Conservation (phyloP, 2,113 vertebrate species). For the Forbesichthys agassizii region DNA sequence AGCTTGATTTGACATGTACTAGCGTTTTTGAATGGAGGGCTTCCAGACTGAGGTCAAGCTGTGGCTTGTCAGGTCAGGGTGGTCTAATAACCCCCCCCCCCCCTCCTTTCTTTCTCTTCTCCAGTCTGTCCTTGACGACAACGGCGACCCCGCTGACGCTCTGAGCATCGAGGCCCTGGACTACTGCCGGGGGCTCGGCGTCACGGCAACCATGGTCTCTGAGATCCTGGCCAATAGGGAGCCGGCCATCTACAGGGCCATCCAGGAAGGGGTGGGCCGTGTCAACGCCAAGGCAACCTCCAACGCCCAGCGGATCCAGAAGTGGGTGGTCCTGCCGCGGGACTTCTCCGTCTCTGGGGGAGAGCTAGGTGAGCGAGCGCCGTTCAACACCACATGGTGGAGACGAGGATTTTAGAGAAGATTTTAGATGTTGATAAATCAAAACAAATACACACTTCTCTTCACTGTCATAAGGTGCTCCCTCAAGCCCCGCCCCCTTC, state of each 20-base stretch:
- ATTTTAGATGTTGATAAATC: too few species aligned
- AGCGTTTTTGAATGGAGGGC: too few species aligned
- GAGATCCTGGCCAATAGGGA: slow-evolving; percentile 73
- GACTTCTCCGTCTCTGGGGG: slow-evolving; percentile 77
- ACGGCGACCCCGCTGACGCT: slow-evolving; percentile 71
- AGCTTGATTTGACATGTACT: too few species aligned
- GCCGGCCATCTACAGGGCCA: slow-evolving; percentile 70
- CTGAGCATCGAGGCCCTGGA: slow-evolving; percentile 62
- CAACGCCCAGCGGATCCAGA: slow-evolving; percentile 77
- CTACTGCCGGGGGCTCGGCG: slow-evolving; percentile 56
- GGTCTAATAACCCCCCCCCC: background rate
- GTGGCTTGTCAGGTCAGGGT: too few species aligned
- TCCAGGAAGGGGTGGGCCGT: slow-evolving; percentile 70
- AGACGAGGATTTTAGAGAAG: too few species aligned
- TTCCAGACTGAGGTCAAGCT: too few species aligned
- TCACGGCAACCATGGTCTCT: slow-evolving; percentile 60
- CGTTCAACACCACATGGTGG: too few species aligned
- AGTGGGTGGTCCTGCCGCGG: slow-evolving; percentile 68
- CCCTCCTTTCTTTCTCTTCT: background rate
- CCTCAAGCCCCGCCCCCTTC: too few species aligned
- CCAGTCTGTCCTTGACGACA: slow-evolving; percentile 71
- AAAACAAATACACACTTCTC: too few species aligned
- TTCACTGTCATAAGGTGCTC: too few species aligned
- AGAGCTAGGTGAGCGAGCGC: slow-evolving; percentile 73
- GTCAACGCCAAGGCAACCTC: slow-evolving; percentile 69